Evolutionary conservation across 2,113 vertebrate species (phyloP).

Genomic region (Eulemur rufifrons): DNA sequence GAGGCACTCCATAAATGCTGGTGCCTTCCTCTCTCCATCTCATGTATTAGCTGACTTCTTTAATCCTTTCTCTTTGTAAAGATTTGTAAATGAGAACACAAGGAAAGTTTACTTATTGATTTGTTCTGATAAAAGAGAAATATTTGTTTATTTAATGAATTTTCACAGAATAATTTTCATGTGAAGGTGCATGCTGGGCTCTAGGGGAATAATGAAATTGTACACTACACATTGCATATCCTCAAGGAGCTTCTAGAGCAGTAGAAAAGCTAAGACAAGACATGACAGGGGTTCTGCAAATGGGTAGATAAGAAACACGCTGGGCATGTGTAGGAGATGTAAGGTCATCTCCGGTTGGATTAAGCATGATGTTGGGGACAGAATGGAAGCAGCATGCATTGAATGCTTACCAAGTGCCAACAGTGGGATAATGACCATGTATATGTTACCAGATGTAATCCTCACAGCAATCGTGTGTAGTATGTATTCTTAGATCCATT

Average conservation of each 20-base stretch:
- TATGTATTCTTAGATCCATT: neutral
- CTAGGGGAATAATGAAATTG: neutral
- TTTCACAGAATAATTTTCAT: neutral
- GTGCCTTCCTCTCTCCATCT: neutral
- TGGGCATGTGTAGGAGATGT: neutral
- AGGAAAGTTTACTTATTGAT: neutral
- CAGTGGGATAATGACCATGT: rapidly evolving
- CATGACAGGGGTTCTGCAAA: neutral
- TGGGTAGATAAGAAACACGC: neutral
- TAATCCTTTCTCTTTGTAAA: neutral
- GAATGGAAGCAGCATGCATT: neutral
- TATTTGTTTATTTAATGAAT: neutral
- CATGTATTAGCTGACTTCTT: neutral
- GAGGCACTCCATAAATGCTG: neutral
- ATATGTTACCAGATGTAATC: neutral
- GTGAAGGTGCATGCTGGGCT: too few species aligned
- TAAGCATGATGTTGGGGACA: too few species aligned
- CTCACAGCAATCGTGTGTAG: too few species aligned
- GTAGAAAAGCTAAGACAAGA: neutral
- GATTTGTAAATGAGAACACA: neutral
- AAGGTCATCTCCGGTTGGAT: neutral
- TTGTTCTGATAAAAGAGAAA: neutral
- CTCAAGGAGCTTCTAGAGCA: neutral
- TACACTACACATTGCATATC: rapidly evolving
- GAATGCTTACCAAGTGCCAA: neutral